phyloP scores from a whole-genome alignment of 2,113 vertebrate species.

The Ctenomys sociabilis region DNA sequence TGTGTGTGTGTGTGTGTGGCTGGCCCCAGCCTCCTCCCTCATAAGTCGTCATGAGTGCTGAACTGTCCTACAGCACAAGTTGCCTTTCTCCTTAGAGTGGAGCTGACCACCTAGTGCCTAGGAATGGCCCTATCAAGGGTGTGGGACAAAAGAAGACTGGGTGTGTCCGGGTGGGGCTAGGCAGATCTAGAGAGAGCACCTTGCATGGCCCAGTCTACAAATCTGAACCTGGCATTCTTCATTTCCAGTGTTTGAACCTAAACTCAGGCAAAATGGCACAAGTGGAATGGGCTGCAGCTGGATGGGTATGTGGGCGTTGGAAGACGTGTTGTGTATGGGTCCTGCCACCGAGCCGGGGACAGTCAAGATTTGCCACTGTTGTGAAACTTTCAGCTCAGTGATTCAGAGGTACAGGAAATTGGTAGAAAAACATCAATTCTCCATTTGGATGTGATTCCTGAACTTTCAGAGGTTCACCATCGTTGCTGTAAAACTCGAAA shows the following conservation, averaged over 20 bases:
- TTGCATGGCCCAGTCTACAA: neutral
- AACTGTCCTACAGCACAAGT: neutral
- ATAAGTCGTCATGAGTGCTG: neutral
- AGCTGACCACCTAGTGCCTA: neutral
- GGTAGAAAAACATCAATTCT: conserved; percentile 32
- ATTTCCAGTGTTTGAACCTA: conserved; percentile 2
- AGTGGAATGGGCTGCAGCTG: neutral
- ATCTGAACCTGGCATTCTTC: neutral
- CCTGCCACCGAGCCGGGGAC: neutral
- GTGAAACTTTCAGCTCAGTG: conserved; percentile 29
- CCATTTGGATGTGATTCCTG: conserved; percentile 29
- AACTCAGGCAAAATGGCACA: neutral
- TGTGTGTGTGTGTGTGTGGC: neutral
- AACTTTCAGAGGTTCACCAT: conserved; percentile 18
- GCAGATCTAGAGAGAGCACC: neutral
- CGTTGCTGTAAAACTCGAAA: conserved; percentile 59
- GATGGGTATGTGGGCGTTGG: neutral
- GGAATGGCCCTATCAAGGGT: neutral
- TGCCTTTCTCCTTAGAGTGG: neutral
- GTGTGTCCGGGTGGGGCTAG: neutral
- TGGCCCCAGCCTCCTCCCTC: neutral
- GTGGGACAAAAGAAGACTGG: neutral
- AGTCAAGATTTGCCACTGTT: conserved; percentile 27
- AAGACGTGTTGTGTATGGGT: neutral
- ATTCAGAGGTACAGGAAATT: conserved; percentile 50